Conservation (phyloP, 2,113 vertebrate genomes). For the Antigone vipio region DNA sequence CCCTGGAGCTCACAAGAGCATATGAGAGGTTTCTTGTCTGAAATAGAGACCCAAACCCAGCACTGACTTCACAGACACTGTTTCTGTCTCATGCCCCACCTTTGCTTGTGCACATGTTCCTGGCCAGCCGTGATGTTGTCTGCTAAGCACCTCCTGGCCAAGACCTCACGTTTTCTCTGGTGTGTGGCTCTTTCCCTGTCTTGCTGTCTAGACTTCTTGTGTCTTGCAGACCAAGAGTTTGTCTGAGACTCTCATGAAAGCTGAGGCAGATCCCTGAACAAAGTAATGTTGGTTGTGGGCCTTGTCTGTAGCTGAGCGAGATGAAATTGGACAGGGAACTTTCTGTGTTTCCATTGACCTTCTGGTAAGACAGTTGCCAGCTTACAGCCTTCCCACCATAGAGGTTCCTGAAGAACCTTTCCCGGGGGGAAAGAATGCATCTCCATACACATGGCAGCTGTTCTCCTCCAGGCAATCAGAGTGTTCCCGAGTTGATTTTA, state of each 20-base stretch:
- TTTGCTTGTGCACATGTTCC: not conserved
- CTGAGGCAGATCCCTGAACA: not conserved
- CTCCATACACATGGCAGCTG: not conserved
- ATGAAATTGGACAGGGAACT: not conserved
- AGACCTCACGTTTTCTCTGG: not conserved
- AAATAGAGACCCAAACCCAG: not conserved
- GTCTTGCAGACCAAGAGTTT: not conserved
- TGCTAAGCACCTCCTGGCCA: not conserved
- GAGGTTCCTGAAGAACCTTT: not conserved
- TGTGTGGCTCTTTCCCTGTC: not conserved
- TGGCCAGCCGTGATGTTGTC: not conserved
- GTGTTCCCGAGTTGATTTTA: not conserved
- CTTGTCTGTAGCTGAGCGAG: not conserved
- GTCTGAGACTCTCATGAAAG: not conserved
- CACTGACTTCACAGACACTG: not conserved
- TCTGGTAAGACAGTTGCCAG: not conserved
- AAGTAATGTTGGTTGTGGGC: not conserved
- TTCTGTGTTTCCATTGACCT: not conserved
- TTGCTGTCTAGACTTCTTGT: not conserved
- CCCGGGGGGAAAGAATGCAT: not conserved
- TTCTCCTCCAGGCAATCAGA: not conserved
- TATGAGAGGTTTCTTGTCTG: not conserved
- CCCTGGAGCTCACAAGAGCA: not conserved
- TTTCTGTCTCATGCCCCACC: not conserved
- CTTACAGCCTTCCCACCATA: not conserved